Percentiles rank a stretch among this genome's conserved stretches.
These are phyloP conservation scores for Tetanocera ferruginea DNA, from an alignment of 2,888 invertebrate species.

Conservation along the genomic window DNA sequence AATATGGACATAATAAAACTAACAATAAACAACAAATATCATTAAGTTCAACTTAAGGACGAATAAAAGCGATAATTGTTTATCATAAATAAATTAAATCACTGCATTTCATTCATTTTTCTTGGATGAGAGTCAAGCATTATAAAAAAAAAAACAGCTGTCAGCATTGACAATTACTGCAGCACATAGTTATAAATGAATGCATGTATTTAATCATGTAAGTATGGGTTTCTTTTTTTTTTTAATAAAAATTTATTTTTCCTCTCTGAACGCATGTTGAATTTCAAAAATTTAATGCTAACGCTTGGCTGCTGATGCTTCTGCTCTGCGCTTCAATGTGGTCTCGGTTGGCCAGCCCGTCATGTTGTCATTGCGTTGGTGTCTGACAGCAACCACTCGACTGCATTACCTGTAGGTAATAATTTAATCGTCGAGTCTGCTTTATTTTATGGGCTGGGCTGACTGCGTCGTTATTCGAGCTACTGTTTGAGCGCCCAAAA, in stretches of 20 bases:
- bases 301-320: neutral
- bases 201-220: neutral
- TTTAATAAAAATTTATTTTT: too few relatives aligned
- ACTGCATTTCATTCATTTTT: neutral
- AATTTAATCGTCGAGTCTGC: conserved; percentile 24
- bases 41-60: too few relatives aligned
- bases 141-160: neutral
- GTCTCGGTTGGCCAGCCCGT: conserved; percentile 14
- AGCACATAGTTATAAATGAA: neutral
- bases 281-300: too few relatives aligned
- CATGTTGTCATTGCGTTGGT: conserved; percentile 31
- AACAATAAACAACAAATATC: too few relatives aligned
- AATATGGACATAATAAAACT: too few relatives aligned
- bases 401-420: conserved; percentile 23
- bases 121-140: neutral
- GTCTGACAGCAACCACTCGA: conserved; percentile 25
- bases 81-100: neutral
- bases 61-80: neutral
- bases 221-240: too few relatives aligned
- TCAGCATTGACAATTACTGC: conserved; percentile 4
- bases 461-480: neutral
- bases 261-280: too few relatives aligned
- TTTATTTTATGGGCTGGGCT: neutral
- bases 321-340: neutral
- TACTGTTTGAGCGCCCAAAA: neutral